Conservation (phyloP, 2,113 vertebrate species). For the Brachypteracias leptosomus region DNA sequence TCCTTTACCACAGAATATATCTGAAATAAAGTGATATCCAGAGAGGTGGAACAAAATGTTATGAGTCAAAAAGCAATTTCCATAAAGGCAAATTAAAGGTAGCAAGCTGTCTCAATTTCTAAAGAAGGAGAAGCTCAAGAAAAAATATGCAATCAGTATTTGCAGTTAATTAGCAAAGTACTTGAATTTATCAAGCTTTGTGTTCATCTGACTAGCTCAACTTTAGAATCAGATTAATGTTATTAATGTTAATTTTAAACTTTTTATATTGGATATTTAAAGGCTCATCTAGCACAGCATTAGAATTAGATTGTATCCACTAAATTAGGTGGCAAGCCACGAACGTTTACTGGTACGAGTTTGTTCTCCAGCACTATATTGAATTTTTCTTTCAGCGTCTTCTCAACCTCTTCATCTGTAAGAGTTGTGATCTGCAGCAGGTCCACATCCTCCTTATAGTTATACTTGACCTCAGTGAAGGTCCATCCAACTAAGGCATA, state of each 20-base stretch:
- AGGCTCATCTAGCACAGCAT: neutral
- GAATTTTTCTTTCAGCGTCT: slow-evolving; percentile 77
- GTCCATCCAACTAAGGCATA: slow-evolving; percentile 80
- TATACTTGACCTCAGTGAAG: slow-evolving; percentile 76
- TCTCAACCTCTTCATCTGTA: slow-evolving; percentile 76
- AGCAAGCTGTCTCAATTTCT: neutral
- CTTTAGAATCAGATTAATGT: neutral
- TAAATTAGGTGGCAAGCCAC: slow-evolving; percentile 47
- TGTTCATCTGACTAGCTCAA: neutral
- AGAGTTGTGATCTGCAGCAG: slow-evolving; percentile 73
- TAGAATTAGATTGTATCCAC: neutral
- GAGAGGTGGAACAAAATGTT: slow-evolving; percentile 9
- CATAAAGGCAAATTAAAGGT: neutral
- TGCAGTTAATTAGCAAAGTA: neutral
- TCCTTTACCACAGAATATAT: neutral
- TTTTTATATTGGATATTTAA: neutral
- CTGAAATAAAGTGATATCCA: neutral
- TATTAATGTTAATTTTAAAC: neutral
- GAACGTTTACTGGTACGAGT: slow-evolving; percentile 63
- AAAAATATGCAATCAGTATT: neutral
- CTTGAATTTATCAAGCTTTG: neutral
- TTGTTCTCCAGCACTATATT: slow-evolving; percentile 74
- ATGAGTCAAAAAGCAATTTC: neutral
- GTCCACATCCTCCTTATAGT: slow-evolving; percentile 71
- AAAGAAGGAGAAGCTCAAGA: neutral